Conservation (phyloP, 1,140 invertebrate species). For the Paralvinella palmiformis region DNA sequence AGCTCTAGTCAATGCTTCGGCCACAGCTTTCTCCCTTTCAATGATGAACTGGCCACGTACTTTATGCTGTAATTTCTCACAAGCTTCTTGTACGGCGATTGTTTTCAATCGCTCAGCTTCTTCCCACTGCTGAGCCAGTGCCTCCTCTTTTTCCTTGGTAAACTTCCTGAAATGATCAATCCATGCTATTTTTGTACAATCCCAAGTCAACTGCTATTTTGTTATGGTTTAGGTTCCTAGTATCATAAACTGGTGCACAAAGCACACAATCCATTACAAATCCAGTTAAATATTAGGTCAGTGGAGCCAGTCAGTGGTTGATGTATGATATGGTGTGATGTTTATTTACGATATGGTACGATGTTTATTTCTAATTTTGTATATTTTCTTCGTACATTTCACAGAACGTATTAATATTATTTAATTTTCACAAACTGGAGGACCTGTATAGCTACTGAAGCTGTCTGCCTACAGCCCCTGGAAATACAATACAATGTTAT, state of each 20-base stretch:
- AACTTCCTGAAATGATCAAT: constrained; percentile 26
- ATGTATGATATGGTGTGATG: no score
- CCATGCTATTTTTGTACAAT: neutral
- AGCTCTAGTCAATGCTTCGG: constrained; percentile 32
- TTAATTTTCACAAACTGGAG: no score
- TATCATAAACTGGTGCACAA: neutral
- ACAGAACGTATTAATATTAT: no score
- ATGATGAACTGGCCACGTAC: constrained; percentile 31
- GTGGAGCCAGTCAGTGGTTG: no score
- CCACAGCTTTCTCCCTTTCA: constrained; percentile 35
- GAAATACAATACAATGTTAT: no score
- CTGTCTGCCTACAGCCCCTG: no score
- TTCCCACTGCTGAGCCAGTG: constrained; percentile 34
- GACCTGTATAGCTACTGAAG: no score
- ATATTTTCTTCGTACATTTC: no score
- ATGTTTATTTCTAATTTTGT: no score
- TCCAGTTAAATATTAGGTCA: neutral
- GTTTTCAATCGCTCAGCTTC: constrained; percentile 33
- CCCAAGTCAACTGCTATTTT: no score
- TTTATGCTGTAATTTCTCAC: constrained; percentile 26
- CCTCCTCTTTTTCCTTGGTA: constrained; percentile 39
- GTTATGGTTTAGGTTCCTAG: neutral
- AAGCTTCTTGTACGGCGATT: constrained; percentile 32
- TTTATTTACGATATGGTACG: no score
- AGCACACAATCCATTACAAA: neutral